Evolutionary conservation across 2,113 vertebrate genomes (phyloP), one percentile per base, ranked within the genome.

Genomic region (Amazona guildingii): DNA sequence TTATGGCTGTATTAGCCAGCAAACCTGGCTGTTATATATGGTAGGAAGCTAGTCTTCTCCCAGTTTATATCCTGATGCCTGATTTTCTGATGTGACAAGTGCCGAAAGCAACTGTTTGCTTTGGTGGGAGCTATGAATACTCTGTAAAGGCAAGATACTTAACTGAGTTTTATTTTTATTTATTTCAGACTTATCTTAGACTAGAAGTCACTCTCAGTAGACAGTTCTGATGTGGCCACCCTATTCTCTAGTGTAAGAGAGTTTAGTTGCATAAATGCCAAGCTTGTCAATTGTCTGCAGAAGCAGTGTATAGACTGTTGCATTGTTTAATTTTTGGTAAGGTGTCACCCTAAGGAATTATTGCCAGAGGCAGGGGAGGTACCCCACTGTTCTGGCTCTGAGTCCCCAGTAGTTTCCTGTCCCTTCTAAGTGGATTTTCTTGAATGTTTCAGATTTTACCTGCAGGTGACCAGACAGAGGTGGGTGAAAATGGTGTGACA

Each of bases 401-500:
- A 6, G n/a, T 68, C 27, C 19, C 9, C 43, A 51, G 43, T 28
- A 62, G 28, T 70, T 89, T 87, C 7, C 59, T 90, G 13, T 86
- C 13, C 25, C 9, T 83, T 93, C 61, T 89, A 80, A 93, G 57
- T 87, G 16, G 43, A 68, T 92, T 88, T 87, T 68, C 37, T 94
- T 74, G 10, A 73, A 76, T 93, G 48, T 97, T 97, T 95, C 94
- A 99, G 99, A 97, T 99, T 93, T 98, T 99, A 94, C 99, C 99
- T 62, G 96, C 97, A n/a, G 98, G 99, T 17, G 99, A 99, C 97
- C 98, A 96, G 97, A 99, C 99, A 7, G 99, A 99, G 88, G 99
- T 99, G 24, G 99, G 99, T 8, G 99, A 99, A 97, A 99, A 98
- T 48, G 99, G 99, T 24, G 98, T 99, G 93, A 99, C 99, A 5